Evolutionary conservation across 2,113 vertebrate genomes (phyloP).

Genomic region (Megaceryle torquata): DNA sequence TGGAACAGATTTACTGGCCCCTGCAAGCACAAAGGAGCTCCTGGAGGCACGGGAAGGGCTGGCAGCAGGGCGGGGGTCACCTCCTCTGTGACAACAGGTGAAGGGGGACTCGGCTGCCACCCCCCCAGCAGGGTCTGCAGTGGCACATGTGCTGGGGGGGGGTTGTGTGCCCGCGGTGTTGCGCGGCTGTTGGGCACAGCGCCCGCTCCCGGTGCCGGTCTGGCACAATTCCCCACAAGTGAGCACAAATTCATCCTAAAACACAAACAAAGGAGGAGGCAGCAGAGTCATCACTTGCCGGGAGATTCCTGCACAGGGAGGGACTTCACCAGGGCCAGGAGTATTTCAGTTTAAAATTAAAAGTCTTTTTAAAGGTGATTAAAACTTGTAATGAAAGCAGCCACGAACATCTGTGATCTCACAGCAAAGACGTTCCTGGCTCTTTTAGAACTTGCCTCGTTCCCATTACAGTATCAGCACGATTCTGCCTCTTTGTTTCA

Average conservation of each 20-base stretch:
- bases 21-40: not conserved
- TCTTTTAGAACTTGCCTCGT: not conserved
- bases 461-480: not conserved
- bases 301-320: not conserved
- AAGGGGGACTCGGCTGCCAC: not conserved
- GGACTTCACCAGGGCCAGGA: not conserved
- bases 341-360: constrained; percentile 19
- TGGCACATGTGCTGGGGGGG: not conserved
- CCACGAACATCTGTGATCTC: constrained; percentile 19
- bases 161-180: fast-evolving
- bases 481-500: not conserved
- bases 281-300: not conserved
- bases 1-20: not conserved
- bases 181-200: not conserved
- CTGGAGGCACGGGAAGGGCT: not conserved
- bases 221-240: not conserved
- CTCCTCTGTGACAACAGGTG: not conserved
- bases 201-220: not conserved
- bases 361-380: constrained; percentile 28
- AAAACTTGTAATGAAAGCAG: not conserved
- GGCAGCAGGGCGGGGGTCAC: not conserved
- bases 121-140: fast-evolving
- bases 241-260: not conserved
- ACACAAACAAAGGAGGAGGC: constrained; percentile 29
- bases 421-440: not conserved